Base-by-base conservation (phyloP, 1,140 invertebrate genomes). In the Drosophila mayri region DNA sequence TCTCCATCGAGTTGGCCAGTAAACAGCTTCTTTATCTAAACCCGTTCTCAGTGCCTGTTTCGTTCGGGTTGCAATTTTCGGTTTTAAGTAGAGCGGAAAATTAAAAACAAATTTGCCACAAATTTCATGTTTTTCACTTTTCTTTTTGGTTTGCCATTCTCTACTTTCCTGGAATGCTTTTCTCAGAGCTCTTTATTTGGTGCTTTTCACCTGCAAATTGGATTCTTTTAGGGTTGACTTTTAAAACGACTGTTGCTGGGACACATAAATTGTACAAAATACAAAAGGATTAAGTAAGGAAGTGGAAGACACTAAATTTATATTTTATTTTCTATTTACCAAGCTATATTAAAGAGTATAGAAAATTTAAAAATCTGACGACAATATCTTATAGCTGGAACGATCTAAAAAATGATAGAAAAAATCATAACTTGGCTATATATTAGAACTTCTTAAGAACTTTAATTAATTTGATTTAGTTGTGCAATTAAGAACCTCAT, bases 31-130 rank as follows among this genome's bases (percentile, higher is more conserved):
- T 80, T 87, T 87, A 87, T 81, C 84, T 81, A 84, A 75, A 63
- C 58, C 85, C 81, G 65, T 80, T 80, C 50, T 60, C 32, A 8
- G 25, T 72, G 43, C 54, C n/a, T 20, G 64, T 44, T 55, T 30
- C 32, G 52, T 70, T 44, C 32, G 59, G 65, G 52, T 54, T 57
- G 73, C 64, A 84, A 87, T 87, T 88, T 87, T 90, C 80, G 66
- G 64, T 68, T 80, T 74, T 75, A 88, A 84, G 80, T 88, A 88
- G 84, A 88, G 85, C 85, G 85, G 77, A 90, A 88, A 88, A 88
- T 88, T 90, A 90, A 84, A 90, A 90, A 90, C 81, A 88, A 88
- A 84, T 88, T 88, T 88, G 62, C 64, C 63, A 63, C 67, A 83
- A 76, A 68, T 85, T 78, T 81, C 57, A 66, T 67, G 73, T 87